These are phyloP conservation scores for Aegithalos caudatus DNA, from an alignment of 2,113 vertebrate genomes.

Conservation along the genomic window DNA sequence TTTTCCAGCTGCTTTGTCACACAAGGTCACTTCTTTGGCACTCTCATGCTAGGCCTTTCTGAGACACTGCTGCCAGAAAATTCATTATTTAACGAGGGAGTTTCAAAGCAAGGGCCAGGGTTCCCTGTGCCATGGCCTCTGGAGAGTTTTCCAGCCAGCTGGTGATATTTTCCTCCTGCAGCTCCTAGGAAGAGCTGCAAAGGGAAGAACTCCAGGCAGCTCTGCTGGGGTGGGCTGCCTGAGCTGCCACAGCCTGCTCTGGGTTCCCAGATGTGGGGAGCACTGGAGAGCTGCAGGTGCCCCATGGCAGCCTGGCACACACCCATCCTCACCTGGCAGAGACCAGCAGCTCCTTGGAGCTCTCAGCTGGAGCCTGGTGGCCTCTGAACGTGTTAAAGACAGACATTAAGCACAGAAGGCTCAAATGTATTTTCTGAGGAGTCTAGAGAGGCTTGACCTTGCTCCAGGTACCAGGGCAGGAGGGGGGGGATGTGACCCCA, in stretches of 20 bases:
- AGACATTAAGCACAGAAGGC: not conserved
- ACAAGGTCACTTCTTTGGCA: not conserved
- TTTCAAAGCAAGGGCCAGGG: not conserved
- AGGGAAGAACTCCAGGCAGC: not conserved
- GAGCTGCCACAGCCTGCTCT: not conserved
- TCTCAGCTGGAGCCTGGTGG: not conserved
- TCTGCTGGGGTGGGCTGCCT: not conserved
- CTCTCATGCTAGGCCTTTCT: not conserved
- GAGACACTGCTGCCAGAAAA: not conserved
- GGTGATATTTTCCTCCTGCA: constrained; percentile 15
- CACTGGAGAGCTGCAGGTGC: not conserved
- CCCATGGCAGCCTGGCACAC: not conserved
- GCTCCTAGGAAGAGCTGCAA: not conserved
- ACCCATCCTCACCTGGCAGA: not conserved
- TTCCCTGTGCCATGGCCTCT: not conserved
- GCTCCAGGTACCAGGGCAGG: not conserved
- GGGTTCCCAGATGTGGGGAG: not conserved
- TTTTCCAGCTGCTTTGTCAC: constrained; percentile 20
- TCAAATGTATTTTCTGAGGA: not conserved
- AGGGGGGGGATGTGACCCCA: not conserved
- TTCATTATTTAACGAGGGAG: not conserved
- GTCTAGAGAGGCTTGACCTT: not conserved
- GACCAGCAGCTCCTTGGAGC: not conserved
- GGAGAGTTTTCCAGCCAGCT: not conserved
- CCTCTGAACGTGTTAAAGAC: not conserved